Evolutionary conservation across 2,797 vertebrate species (phyloP).

Genomic region (Onychomys torridus): DNA sequence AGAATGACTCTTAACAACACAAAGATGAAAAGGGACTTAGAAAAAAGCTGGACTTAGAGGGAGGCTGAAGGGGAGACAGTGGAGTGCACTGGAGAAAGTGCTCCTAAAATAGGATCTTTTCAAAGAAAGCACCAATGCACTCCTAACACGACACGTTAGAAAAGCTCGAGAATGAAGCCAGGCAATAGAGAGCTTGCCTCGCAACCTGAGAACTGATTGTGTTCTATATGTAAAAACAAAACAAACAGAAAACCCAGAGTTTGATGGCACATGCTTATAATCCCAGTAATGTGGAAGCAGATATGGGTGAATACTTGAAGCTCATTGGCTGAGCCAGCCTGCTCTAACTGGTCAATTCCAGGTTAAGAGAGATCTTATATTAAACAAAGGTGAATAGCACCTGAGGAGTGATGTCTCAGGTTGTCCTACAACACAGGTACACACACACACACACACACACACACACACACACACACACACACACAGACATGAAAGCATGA

Average conservation of each 20-base stretch:
- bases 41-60: constrained; percentile 56
- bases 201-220: neutral
- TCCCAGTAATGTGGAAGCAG: neutral
- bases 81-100: constrained; percentile 39
- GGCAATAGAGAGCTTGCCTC: neutral
- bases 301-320: neutral
- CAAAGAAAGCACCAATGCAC: constrained; percentile 39
- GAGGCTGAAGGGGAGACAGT: constrained; percentile 50
- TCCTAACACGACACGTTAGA: neutral
- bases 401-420: neutral
- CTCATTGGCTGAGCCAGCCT: neutral
- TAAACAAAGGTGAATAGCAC: neutral
- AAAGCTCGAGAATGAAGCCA: constrained; percentile 44
- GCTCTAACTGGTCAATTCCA: neutral
- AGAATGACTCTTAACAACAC: constrained; percentile 70
- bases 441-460: neutral
- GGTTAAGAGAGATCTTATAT: neutral
- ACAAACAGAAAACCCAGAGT: neutral
- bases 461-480: neutral
- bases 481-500: too few species aligned
- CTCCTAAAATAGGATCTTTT: constrained; percentile 51
- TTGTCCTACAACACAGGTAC: neutral
- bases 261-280: neutral
- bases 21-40: constrained; percentile 71
- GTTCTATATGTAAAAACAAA: neutral